A percentile compares a stretch with the other conserved stretches of the same genome.
Evolutionary conservation across 1,140 invertebrate species (phyloP).

Genomic region (Tetraneura akinire): DNA sequence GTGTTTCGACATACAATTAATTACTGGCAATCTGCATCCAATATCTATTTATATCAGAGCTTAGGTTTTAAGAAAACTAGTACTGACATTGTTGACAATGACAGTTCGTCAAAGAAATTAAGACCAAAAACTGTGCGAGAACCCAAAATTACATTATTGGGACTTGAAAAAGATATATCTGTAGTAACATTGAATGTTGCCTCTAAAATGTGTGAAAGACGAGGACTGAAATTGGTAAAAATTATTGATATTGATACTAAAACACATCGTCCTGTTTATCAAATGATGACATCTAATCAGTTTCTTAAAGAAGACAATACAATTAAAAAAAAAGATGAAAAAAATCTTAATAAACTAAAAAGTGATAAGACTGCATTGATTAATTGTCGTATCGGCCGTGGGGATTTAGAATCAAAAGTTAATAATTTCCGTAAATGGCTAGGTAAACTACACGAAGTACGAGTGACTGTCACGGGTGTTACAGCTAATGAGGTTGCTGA

Average conservation of each 20-base stretch:
- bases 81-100: not conserved
- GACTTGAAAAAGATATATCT: not conserved
- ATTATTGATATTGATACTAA: conserved; percentile 32
- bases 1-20: not conserved
- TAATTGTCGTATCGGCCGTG: conserved; percentile 8
- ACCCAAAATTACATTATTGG: conserved; percentile 29
- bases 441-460: conserved; percentile 16
- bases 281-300: conserved; percentile 26
- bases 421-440: conserved; percentile 38
- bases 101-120: not conserved
- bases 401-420: conserved; percentile 41
- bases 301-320: conserved; percentile 15
- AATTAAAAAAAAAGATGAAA: not conserved
- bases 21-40: not conserved
- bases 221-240: conserved; percentile 34
- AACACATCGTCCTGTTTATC: conserved; percentile 23
- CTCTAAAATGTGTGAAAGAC: conserved; percentile 23
- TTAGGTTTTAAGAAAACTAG: conserved; percentile 18
- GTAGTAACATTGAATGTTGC: conserved; percentile 27
- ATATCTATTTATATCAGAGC: not conserved
- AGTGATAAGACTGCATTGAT: conserved; percentile 17
- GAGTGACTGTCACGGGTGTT: conserved; percentile 22
- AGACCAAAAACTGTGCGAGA: conserved; percentile 1
- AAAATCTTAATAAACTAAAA: conserved; percentile 3
- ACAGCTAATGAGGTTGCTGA: conserved; percentile 33